phyloP scores from a whole-genome alignment of 2,888 invertebrate species.

The Apomyelois bistriatella region DNA sequence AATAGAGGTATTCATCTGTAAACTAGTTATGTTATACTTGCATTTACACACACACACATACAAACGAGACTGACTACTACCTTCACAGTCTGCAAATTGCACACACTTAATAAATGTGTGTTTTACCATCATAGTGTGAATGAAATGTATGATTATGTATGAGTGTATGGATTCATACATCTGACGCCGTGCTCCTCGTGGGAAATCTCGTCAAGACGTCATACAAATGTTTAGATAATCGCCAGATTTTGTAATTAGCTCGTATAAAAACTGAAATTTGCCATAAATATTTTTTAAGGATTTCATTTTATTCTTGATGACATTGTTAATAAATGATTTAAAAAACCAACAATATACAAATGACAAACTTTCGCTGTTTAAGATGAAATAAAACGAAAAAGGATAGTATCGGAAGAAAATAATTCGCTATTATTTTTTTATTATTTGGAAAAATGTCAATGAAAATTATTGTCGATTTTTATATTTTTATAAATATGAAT shows the following conservation, averaged over 20 bases:
- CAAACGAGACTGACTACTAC: too few relatives aligned
- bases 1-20: too few relatives aligned
- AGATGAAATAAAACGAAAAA: too few relatives aligned
- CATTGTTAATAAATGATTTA: too few relatives aligned
- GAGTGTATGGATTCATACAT: background rate
- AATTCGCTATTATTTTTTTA: too few relatives aligned
- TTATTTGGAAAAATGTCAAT: too few relatives aligned
- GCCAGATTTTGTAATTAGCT: background rate
- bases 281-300: background rate
- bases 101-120: background rate
- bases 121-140: background rate
- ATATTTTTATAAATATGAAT: too few relatives aligned
- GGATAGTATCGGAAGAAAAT: too few relatives aligned
- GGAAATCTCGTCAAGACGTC: background rate
- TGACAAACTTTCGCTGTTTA: too few relatives aligned
- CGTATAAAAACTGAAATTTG: constrained; percentile 9
- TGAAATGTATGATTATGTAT: background rate
- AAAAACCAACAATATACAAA: too few relatives aligned
- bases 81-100: background rate
- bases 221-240: background rate
- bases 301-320: too few relatives aligned
- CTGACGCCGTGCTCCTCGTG: background rate
- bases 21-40: background rate
- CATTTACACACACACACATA: background rate
- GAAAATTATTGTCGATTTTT: too few relatives aligned